Percentiles rank a stretch among this genome's conserved stretches.
Conservation (phyloP, 2,888 invertebrate species). For the Trissoscelio sp. region DNA sequence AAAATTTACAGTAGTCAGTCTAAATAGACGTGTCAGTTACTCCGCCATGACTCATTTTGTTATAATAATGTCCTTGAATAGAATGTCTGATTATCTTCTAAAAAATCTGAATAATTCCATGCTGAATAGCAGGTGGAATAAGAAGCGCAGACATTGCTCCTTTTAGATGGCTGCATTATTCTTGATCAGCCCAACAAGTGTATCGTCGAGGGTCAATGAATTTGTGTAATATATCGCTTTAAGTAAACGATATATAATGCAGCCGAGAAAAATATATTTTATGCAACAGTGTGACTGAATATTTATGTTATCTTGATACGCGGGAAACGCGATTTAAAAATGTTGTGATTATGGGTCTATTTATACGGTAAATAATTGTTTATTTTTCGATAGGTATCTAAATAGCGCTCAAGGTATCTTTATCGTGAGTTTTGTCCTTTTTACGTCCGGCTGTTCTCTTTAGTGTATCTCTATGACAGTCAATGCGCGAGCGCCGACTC, state of each 20-base stretch:
- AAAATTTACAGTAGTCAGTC: too few relatives aligned
- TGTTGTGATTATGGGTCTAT: too few relatives aligned
- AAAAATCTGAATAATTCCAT: not conserved
- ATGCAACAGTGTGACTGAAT: slow-evolving; percentile 10
- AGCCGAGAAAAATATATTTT: not conserved
- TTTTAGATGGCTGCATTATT: slow-evolving; percentile 9
- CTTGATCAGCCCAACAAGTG: slow-evolving; percentile 27
- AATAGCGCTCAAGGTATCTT: slow-evolving; percentile 64
- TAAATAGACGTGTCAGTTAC: too few relatives aligned
- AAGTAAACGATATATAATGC: slow-evolving; percentile 33
- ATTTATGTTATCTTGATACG: too few relatives aligned
- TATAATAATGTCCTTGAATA: too few relatives aligned
- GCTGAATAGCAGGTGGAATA: not conserved
- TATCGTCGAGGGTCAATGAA: slow-evolving; percentile 29
- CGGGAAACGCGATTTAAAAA: too few relatives aligned
- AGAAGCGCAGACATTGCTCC: not conserved
- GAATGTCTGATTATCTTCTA: not conserved
- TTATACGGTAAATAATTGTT: too few relatives aligned
- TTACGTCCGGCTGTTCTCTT: slow-evolving; percentile 66
- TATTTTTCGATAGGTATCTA: too few relatives aligned
- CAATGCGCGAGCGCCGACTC: slow-evolving; percentile 69
- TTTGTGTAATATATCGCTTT: slow-evolving; percentile 27
- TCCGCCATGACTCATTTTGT: too few relatives aligned
- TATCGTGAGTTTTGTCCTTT: slow-evolving; percentile 67
- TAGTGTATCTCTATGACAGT: slow-evolving; percentile 65